Evolutionary conservation across 2,113 vertebrate species (phyloP).

Genomic region (Scolopax mira): DNA sequence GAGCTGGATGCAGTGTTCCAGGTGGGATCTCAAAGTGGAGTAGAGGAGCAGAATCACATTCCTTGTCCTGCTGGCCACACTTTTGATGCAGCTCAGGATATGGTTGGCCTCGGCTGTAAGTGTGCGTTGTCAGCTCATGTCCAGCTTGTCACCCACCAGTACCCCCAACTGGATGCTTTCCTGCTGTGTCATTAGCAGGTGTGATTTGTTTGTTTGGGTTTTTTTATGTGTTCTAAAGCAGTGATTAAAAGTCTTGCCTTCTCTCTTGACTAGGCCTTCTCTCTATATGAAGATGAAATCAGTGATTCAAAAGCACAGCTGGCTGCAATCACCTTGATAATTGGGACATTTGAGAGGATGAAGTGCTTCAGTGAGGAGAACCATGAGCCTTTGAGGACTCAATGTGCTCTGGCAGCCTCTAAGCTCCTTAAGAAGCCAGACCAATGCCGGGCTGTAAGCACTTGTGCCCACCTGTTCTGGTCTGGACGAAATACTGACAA

Average conservation of each 20-base stretch:
- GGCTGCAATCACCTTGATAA: slow-evolving; percentile 98
- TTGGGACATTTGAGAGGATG: slow-evolving; percentile 96
- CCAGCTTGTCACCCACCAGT: neutral
- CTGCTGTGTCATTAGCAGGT: neutral
- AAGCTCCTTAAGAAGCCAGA: slow-evolving; percentile 98
- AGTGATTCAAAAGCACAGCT: slow-evolving; percentile 98
- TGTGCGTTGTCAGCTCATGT: neutral
- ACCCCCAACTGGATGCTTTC: neutral
- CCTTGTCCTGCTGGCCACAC: neutral
- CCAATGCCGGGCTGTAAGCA: slow-evolving; percentile 95
- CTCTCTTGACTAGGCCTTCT: slow-evolving; percentile 85
- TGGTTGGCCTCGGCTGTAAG: neutral
- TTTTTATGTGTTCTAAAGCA: neutral
- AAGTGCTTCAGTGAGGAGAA: slow-evolving; percentile 98
- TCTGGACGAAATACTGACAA: slow-evolving; percentile 94
- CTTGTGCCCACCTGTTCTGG: slow-evolving; percentile 98
- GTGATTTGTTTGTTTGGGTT: neutral
- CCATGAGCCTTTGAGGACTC: slow-evolving; percentile 94
- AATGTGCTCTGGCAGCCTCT: slow-evolving; percentile 94
- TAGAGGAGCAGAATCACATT: neutral
- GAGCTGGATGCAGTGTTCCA: neutral
- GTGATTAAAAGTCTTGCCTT: neutral
- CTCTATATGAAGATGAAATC: slow-evolving; percentile 98
- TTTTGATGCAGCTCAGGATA: neutral
- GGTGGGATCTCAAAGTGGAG: neutral